phyloP scores from a whole-genome alignment of 2,888 invertebrate species.

The Alloscopus bannaensis region DNA sequence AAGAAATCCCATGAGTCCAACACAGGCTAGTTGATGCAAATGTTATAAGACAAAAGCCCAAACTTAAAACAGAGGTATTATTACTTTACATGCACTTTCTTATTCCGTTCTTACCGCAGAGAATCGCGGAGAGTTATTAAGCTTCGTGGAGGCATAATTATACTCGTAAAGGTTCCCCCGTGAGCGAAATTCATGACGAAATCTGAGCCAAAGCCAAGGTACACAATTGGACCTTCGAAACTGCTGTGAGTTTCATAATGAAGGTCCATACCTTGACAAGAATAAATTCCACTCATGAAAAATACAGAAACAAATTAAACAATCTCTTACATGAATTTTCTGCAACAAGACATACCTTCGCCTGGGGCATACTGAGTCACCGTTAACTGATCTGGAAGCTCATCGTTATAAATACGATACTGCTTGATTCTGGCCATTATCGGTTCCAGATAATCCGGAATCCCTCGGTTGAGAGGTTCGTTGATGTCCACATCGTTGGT shows the following conservation, averaged over 20 bases:
- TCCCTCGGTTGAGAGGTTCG: conserved; percentile 81
- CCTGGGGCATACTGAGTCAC: conserved; percentile 90
- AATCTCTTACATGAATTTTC: not conserved
- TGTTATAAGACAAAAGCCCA: too few species aligned
- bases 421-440: conserved; percentile 80
- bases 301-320: not conserved
- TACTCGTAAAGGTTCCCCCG: conserved; percentile 78
- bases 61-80: too few species aligned
- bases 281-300: not conserved
- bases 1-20: conserved; percentile 85
- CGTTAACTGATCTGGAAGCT: conserved; percentile 87
- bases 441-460: conserved; percentile 84
- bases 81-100: too few species aligned
- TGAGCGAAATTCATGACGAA: conserved; percentile 92
- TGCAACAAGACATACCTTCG: conserved; percentile 80
- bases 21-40: too few species aligned
- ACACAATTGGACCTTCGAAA: conserved; percentile 91
- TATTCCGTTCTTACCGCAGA: too few species aligned
- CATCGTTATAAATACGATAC: conserved; percentile 75
- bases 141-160: conserved; percentile 83
- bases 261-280: conserved; percentile 87
- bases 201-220: conserved; percentile 88
- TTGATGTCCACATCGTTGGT: conserved; percentile 88
- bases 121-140: too few species aligned
- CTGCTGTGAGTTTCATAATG: conserved; percentile 97